Evolutionary conservation across 2,113 vertebrate genomes (phyloP), one percentile per base, ranked within the genome.

Genomic region (Guaruba guarouba): DNA sequence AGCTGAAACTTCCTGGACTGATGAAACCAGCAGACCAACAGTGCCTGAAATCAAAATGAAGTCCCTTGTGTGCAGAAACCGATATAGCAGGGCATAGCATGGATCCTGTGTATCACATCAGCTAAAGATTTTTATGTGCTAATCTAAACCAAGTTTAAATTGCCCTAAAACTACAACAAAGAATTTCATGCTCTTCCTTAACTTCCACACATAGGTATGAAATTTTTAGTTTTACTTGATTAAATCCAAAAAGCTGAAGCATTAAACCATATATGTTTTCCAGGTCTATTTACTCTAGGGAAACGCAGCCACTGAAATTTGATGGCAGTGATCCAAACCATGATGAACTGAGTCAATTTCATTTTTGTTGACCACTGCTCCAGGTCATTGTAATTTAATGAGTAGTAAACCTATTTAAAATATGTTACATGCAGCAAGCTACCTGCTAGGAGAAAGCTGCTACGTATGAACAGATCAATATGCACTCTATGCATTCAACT

Each of bases 341-440:
- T 87, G 91, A 98, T 90, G 91, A 97, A 97, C 95, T 84, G 86
- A 97, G 64, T 90, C 91, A 97, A 95, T 98, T 97, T 97, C 25
- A 23, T 12, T 97, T 97, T 92, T 92, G 96, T 97, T 98, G 97
- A 97, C 97, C 96, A 96, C 71, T 95, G 94, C 96, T 97, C 62
- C 78, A 94, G 95, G 96, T 97, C 96, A 98, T 94, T 97, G 96
- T 97, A 97, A 97, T 98, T 98, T 97, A 98, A 98, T 97, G 96
- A 97, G 84, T 80, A 95, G 95, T 94, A 98, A 97, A 97, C 89
- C 87, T 97, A 86, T 96, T 98, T 98, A 96, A 98, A 98, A 97
- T 96, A 97, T 24, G 88, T 97, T 97, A 92, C 91, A 96, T 77
- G 92, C 95, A 95, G 93, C 84, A 94, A 91, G 91, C 52, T 94